Base-by-base conservation (phyloP, 2,888 invertebrate species). In the Pedicia rivosa region DNA sequence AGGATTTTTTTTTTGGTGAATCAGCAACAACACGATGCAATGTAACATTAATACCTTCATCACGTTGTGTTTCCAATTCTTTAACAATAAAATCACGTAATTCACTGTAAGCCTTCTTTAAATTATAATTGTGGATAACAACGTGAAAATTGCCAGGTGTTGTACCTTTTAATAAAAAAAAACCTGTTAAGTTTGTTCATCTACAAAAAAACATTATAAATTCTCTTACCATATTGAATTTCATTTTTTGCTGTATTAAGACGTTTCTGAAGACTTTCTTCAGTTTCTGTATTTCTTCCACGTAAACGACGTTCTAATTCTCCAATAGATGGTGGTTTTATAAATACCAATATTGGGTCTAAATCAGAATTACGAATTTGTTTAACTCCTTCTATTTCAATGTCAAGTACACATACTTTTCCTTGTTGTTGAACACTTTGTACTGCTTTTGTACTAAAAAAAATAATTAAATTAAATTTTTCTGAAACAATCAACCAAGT, bases 351-450 rank as follows among this genome's bases (percentile, higher is more conserved):
- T 48, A 83, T 64, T 0, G 94, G 86, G 55, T 87, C 71, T 8
- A 95, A 63, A 51, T 82, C 74, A 15, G 82, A 79, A 39, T 72
- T 67, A 52, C 84, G 87, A 9, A 97, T 76, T 58, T 77, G 82
- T 48, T 84, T 83, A 0, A 95, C 94, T 14, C 95, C 97, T 64
- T 95, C 86, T 37, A 88, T 75, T 50, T 97, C 95, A 46, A 97
- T 87, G 55, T 97, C 97, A 45, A 97, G 63, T 2, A 97, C 76
- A 54, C 95, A 95, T 28, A 95, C 75, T 54, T 81, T 81, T 3
- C 94, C 94, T 12, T 74, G 66, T 12, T 67, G 63, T 42, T 76
- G 73, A 1, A 97, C 84, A 43, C 75, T 74, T 47, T 79, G 72
- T 0, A 98, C 86, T 0, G 94, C 81, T 48, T 67, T 66, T 60